Base-by-base conservation (phyloP, 2,113 vertebrate species). In the Tylochromis polylepis region DNA sequence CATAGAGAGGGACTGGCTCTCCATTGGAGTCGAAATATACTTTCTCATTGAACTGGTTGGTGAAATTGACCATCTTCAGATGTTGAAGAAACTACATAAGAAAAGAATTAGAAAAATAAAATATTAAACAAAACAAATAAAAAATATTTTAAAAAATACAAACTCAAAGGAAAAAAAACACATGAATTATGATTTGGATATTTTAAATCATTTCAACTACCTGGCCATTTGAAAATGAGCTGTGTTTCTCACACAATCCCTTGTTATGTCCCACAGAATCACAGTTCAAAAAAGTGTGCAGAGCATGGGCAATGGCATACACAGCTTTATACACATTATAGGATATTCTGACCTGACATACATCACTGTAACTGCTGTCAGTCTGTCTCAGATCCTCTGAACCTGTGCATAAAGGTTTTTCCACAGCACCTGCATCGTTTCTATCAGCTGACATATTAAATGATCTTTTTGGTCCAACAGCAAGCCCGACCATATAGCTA, bases 301-400 rank as follows among this genome's bases (percentile, higher is more conserved):
- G 82, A 11, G 94, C 95, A 79, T 96, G 93, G 29, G 94, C 93
- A 2, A 96, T 90, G 14, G 94, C 93, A 38, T 95, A 96, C 3
- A 95, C 95, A 34, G 96, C 96, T 88, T 96, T 96, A 85, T 96
- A 96, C 20, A 96, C 95, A 70, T 96, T 96, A 87, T 96, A 96
- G 38, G 96, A 95, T 87, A 96, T 95, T 85, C 96, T 94, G 80
- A 95, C 91, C 53, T 83, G 88, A 57, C 95, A 92, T 15, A 95
- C 90, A 60, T 95, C 94, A 8, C 90, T 95, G 55, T 95, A 97
- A 43, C 93, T 94, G 87, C 88, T 96, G 18, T 92, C 36, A 31
- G 80, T 90, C 60, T 79, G 24, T 7, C 79, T 92, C 46, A 96
- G 80, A 87, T 95, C 91, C 62, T 97, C 96, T 79, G 56, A 88